Evolutionary conservation across 2,888 invertebrate genomes (phyloP).

Genomic region (Drosophila helvetica): DNA sequence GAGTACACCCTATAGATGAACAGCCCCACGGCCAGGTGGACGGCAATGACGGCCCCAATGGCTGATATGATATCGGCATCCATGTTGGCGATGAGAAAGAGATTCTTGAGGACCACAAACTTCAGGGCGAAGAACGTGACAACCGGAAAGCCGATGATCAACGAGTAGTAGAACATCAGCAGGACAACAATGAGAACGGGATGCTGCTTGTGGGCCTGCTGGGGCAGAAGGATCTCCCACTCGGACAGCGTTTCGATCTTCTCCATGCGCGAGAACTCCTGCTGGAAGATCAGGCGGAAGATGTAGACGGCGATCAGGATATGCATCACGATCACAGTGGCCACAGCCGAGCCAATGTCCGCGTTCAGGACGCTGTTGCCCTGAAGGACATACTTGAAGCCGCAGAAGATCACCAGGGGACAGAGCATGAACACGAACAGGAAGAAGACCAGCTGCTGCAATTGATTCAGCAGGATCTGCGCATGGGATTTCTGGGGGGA

Average conservation of each 20-base stretch:
- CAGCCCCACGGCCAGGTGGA: slow-evolving; percentile 33
- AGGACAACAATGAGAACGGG: slow-evolving; percentile 22
- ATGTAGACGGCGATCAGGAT: slow-evolving; percentile 28
- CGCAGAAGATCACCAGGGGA: slow-evolving; percentile 20
- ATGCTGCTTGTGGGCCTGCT: slow-evolving; percentile 4
- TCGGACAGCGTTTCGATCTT: slow-evolving; percentile 2
- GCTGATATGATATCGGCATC: slow-evolving; percentile 34
- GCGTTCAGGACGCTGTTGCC: slow-evolving; percentile 15
- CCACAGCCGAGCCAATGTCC: slow-evolving; percentile 32
- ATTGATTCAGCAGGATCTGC: not conserved
- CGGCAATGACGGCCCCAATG: slow-evolving; percentile 35
- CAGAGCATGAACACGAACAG: slow-evolving; percentile 15
- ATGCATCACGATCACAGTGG: slow-evolving; percentile 36
- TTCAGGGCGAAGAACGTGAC: slow-evolving; percentile 37
- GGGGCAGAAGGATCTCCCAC: slow-evolving; percentile 10
- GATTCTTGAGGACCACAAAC: slow-evolving; percentile 38
- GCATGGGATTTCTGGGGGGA: slow-evolving; percentile 9
- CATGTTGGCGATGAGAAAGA: slow-evolving; percentile 18
- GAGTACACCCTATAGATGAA: slow-evolving; percentile 34
- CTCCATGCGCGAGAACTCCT: slow-evolving; percentile 22
- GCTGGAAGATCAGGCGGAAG: slow-evolving; percentile 17
- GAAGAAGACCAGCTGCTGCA: slow-evolving; percentile 13
- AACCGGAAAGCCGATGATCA: slow-evolving; percentile 35
- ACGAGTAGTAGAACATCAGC: slow-evolving; percentile 25
- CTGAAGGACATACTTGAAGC: slow-evolving; percentile 19